These are phyloP conservation scores for Rhinella marina DNA, from an alignment of 2,797 vertebrate genomes.

Conservation along the genomic window DNA sequence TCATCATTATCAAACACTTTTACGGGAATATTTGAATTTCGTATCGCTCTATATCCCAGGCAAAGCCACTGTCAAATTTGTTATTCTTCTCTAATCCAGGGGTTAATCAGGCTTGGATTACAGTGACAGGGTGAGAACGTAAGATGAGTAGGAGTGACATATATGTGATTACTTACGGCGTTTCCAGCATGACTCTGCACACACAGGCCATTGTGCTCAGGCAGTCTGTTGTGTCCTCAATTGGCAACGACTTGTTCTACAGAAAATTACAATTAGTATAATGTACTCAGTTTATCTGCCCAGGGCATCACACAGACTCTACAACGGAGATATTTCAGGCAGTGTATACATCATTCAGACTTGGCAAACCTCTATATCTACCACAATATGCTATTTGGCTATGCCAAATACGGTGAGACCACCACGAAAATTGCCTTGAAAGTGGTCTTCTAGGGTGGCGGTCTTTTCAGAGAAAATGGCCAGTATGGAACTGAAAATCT, in stretches of 20 bases:
- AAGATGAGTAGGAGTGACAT: neutral
- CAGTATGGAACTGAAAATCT: too few species aligned
- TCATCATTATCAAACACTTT: too few species aligned
- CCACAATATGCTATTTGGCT: neutral
- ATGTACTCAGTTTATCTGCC: neutral
- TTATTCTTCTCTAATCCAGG: neutral
- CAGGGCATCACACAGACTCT: neutral
- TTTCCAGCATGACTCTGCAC: conserved; percentile 99
- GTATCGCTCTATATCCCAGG: too few species aligned
- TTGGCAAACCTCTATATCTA: neutral
- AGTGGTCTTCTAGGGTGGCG: too few species aligned
- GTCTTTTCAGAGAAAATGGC: too few species aligned
- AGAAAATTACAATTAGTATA: conserved; percentile 13
- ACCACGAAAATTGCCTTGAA: too few species aligned
- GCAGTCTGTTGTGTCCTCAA: conserved; percentile 97
- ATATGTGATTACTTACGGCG: conserved; percentile 84
- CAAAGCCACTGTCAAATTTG: neutral
- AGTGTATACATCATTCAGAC: neutral
- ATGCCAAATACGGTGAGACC: neutral
- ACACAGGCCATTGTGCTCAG: conserved; percentile 98
- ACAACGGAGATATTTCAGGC: neutral
- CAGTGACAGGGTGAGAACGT: neutral
- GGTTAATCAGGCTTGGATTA: neutral
- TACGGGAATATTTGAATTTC: too few species aligned
- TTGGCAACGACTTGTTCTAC: conserved; percentile 96